phyloP scores from a whole-genome alignment of 2,888 invertebrate species.

The Chymomyza procnemis region DNA sequence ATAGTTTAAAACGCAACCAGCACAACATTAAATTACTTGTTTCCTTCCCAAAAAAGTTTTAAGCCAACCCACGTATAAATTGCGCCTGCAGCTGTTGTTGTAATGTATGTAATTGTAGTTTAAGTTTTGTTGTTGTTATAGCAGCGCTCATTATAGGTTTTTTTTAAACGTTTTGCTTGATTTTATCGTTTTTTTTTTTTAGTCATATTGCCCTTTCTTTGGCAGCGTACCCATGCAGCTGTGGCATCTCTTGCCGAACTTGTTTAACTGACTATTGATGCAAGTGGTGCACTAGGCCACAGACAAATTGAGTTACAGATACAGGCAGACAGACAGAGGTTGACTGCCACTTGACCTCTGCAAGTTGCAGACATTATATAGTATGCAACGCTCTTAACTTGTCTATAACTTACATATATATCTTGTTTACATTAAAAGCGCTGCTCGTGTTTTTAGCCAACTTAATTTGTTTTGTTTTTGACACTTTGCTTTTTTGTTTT shows the following conservation, averaged over 20 bases:
- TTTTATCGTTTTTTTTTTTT: constrained; percentile 2
- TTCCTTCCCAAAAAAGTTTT: neutral
- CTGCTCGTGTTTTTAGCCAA: constrained; percentile 7
- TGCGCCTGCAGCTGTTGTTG: constrained; percentile 21
- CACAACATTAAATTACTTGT: constrained; percentile 4
- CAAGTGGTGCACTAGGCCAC: constrained; percentile 33
- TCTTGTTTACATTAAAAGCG: neutral
- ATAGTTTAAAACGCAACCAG: too few species aligned
- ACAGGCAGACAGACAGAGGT: constrained; percentile 1
- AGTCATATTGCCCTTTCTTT: constrained; percentile 40
- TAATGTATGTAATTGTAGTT: constrained; percentile 14
- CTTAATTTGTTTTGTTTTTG: constrained; percentile 40
- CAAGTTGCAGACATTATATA: constrained; percentile 6
- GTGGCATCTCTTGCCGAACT: neutral
- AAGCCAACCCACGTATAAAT: neutral
- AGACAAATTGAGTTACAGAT: neutral
- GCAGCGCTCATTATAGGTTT: constrained; percentile 7
- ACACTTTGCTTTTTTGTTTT: constrained; percentile 13
- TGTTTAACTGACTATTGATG: neutral
- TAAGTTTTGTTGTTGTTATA: neutral
- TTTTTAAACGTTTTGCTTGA: neutral
- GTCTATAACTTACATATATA: neutral
- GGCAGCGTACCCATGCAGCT: neutral
- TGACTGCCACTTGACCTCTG: constrained; percentile 48
- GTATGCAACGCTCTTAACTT: neutral